Evolutionary conservation across 2,797 vertebrate genomes (phyloP), one percentile per base, ranked within the genome.

Genomic region (Enteromius afrohamiltoni): DNA sequence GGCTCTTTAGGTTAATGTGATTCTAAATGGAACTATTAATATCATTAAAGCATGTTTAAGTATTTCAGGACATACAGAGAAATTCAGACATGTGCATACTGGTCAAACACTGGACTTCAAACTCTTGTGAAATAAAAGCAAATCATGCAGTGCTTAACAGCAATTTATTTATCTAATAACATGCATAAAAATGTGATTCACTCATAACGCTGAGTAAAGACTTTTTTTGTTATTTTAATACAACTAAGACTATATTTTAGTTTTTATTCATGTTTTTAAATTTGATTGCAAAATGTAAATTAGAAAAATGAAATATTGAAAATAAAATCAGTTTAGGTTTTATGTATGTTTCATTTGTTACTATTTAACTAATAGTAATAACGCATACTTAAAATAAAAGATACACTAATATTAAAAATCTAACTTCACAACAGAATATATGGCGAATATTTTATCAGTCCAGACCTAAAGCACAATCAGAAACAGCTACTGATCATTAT

Each of bases 341-440:
- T 42, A 37, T 21, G 31, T 2, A 9, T 34, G 26, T n/a, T 40
- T 23, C 14, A 45, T 23, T 45, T 42, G 5, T 29, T 62, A 23
- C 4, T 23, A 62, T 23, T 23, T 55, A 55, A n/a, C 19, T 26
- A 60, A 26, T 10, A 55, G 8, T n/a, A n/a, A 23, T 58, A 23
- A 58, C 4, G 53, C 21, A 11, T n/a, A n/a, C 17, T 68, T 45
- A 47, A 65, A 67, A 37, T 19, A 67, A 16, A 64, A 4, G 40
- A n/a, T 0, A 23, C 37, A n/a, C 1, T 0, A 5, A 68, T n/a
- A 14, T 23, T 1, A 2, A 21, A 23, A 23, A 5, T 2, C 4
- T 37, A 19, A 11, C 19, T 37, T 40, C 3, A 34, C 29, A 21
- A 21, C 31, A 67, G 9, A 21, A n/a, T 21, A 40, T 68, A 1